These are phyloP conservation scores for Thaumatotibia leucotreta DNA, from an alignment of 1,140 invertebrate genomes.

Conservation along the genomic window DNA sequence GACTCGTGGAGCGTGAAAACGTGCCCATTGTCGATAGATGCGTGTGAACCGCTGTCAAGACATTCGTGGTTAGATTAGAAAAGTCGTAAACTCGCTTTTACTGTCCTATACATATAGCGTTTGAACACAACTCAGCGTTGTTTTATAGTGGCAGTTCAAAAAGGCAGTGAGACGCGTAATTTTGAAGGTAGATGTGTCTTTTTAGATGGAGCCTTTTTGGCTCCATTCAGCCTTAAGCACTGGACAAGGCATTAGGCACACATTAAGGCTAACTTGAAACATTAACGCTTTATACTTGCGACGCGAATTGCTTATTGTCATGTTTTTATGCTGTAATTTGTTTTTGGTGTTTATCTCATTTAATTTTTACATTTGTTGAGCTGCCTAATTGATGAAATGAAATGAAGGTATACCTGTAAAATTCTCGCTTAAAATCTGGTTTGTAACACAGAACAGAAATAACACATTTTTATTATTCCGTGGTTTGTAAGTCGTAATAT, in stretches of 20 bases:
- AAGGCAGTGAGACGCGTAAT: neutral
- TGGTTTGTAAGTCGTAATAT: no score
- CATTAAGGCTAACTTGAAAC: constrained; percentile 45
- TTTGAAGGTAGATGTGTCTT: neutral
- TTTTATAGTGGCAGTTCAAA: neutral
- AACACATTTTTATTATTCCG: no score
- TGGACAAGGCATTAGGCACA: constrained; percentile 31
- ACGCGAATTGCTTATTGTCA: constrained; percentile 44
- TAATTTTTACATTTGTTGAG: neutral
- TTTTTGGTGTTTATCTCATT: neutral
- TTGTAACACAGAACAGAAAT: no score
- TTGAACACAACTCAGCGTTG: neutral
- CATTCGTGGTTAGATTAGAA: neutral
- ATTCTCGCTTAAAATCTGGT: no score
- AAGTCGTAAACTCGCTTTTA: neutral
- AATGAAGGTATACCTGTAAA: no score
- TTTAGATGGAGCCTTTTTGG: constrained; percentile 18
- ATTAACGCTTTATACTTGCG: constrained; percentile 33
- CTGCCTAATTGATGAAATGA: no score
- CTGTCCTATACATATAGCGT: neutral
- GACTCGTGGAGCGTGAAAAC: constrained; percentile 37
- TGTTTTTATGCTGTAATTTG: neutral
- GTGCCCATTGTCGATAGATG: constrained; percentile 43
- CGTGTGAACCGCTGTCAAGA: constrained; percentile 45
- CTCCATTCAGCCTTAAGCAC: constrained; percentile 31